Evolutionary conservation across 2,797 vertebrate species (phyloP), one percentile per base, ranked within the genome.

Genomic region (Luscinia megarhynchos): DNA sequence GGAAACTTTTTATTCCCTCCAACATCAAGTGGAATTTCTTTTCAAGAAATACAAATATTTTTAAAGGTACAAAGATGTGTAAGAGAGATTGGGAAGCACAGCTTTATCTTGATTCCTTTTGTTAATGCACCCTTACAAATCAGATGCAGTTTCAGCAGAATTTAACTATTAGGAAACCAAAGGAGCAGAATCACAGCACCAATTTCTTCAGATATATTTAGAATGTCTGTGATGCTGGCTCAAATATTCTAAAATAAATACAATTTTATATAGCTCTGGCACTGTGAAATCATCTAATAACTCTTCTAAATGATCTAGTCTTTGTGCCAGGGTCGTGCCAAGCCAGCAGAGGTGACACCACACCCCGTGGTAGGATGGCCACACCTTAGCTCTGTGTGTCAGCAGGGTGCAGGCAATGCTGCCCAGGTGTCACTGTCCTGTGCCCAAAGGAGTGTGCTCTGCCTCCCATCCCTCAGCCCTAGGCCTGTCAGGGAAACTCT

Each of bases 1-100:
- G 92, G 94, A 97, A 96, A 96, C 73, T 76, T 92, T 92, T 84
- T 66, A 78, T 86, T 93, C 76, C 34, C 41, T 93, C 36, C 40
- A 91, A 88, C 38, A 53, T 88, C 48, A 78, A 91, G n/a, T 91
- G 75, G 84, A 95, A 87, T 87, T 84, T 69, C 12, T 72, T 92
- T 83, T 80, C 36, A 34, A 77, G 68, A 84, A 83, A 62, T 45
- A 75, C 4, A 83, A 95, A 84, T 34, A 91, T 78, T 88, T 89
- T 78, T 64, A 87, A 95, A 95, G 82, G 69, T 89, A 85, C 32
- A 66, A 85, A 93, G 58, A 95, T 89, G 32, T 72, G 43, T 40
- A 27, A 51, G 75, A 77, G 64, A 89, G 75, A 91, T 91, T 92
- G 40, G 27, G 46, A 87, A 89, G 24, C 12, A 69, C 0, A 16